phyloP scores from a whole-genome alignment of 2,113 vertebrate genomes.

The Ailurus styani region DNA sequence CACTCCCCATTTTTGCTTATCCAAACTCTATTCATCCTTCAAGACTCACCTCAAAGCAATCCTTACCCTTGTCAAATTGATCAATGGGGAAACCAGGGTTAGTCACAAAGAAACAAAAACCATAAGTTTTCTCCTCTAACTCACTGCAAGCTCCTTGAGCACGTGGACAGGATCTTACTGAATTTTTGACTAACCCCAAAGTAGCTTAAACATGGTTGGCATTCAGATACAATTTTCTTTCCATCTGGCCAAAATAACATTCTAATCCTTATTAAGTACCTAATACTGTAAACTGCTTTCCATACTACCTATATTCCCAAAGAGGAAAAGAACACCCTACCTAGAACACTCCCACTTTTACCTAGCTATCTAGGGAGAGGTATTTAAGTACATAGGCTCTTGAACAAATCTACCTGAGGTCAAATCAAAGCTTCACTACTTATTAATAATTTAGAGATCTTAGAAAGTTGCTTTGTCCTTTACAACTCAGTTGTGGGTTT shows the following conservation, averaged over 20 bases:
- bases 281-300: background rate
- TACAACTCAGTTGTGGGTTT: background rate
- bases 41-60: background rate
- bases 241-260: background rate
- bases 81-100: background rate
- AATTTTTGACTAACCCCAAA: background rate
- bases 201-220: background rate
- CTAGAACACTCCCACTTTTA: background rate
- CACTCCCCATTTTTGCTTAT: background rate
- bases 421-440: background rate
- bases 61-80: background rate
- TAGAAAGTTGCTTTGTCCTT: background rate
- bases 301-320: background rate
- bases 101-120: background rate
- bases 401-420: background rate
- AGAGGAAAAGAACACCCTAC: background rate
- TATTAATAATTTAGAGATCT: background rate
- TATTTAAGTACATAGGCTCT: background rate
- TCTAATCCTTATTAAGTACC: background rate
- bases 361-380: background rate
- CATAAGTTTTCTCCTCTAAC: background rate
- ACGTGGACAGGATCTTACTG: background rate
- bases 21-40: background rate
- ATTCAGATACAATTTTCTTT: conserved; percentile 11
- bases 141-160: background rate